phyloP scores from a whole-genome alignment of 2,797 vertebrate species.

The Ispidina picta region DNA sequence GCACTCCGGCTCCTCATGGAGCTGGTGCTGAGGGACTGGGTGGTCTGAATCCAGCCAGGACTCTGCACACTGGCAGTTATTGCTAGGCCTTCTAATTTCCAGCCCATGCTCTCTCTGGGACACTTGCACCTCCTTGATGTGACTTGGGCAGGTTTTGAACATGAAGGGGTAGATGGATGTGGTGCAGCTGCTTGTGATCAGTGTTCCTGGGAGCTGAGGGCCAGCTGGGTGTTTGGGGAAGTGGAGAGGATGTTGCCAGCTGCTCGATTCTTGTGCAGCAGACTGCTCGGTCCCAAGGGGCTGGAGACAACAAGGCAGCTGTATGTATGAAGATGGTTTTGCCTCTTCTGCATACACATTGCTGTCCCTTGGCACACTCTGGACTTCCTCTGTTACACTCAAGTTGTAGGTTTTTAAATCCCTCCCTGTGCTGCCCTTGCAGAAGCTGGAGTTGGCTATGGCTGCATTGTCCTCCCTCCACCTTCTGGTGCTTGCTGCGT shows the following conservation, averaged over 20 bases:
- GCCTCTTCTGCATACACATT: fast-evolving
- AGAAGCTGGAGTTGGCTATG: neutral
- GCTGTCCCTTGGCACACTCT: neutral
- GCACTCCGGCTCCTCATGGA: neutral
- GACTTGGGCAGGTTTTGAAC: neutral
- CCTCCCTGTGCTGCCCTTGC: neutral
- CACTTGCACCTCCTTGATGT: fast-evolving
- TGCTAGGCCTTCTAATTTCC: neutral
- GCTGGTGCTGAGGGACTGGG: neutral
- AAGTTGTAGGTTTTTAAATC: neutral
- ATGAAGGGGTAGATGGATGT: neutral
- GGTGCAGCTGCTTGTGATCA: neutral
- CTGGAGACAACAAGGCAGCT: neutral
- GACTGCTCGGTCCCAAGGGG: neutral
- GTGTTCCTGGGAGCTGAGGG: neutral
- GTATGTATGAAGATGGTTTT: neutral
- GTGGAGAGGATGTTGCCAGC: neutral
- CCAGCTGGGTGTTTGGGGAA: neutral
- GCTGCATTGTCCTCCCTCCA: neutral
- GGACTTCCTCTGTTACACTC: neutral
- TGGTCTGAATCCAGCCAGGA: neutral
- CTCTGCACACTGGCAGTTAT: neutral
- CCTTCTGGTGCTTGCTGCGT: neutral
- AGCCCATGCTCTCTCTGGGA: neutral
- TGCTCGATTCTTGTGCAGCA: neutral